Conservation (phyloP, 2,113 vertebrate species). For the Ctenodactylus gundi region DNA sequence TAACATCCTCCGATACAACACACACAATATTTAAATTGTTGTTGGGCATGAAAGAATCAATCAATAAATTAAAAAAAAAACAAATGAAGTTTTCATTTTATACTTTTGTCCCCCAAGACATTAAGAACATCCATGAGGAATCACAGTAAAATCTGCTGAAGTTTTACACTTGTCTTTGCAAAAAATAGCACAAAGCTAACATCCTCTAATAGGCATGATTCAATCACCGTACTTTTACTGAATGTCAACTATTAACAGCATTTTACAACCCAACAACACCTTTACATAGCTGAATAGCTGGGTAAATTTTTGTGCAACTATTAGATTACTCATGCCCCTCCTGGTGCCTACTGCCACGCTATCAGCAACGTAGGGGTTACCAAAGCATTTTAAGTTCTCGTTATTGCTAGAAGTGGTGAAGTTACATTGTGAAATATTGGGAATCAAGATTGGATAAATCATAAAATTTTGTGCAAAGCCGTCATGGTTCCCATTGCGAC, state of each 20-base stretch:
- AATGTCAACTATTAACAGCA: not conserved
- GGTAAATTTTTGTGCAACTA: not conserved
- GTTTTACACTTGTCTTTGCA: not conserved
- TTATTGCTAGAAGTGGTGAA: constrained; percentile 1
- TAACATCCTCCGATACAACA: not conserved
- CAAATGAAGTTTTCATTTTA: not conserved
- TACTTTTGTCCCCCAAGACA: not conserved
- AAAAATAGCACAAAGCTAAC: not conserved
- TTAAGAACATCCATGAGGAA: not conserved
- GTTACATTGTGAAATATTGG: not conserved
- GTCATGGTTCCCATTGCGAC: not conserved
- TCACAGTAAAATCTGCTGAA: not conserved
- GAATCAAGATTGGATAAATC: not conserved
- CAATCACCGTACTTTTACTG: not conserved
- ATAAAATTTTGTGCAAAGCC: not conserved
- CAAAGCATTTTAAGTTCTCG: not conserved
- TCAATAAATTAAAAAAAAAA: not conserved
- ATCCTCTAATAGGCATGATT: not conserved
- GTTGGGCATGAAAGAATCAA: not conserved
- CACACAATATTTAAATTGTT: not conserved
- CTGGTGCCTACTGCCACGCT: not conserved
- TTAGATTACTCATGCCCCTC: not conserved
- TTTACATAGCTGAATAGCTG: not conserved
- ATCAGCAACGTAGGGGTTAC: not conserved
- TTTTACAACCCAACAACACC: not conserved